phyloP scores from a whole-genome alignment of 1,140 invertebrate genomes.

The Hormaphis cornu region DNA sequence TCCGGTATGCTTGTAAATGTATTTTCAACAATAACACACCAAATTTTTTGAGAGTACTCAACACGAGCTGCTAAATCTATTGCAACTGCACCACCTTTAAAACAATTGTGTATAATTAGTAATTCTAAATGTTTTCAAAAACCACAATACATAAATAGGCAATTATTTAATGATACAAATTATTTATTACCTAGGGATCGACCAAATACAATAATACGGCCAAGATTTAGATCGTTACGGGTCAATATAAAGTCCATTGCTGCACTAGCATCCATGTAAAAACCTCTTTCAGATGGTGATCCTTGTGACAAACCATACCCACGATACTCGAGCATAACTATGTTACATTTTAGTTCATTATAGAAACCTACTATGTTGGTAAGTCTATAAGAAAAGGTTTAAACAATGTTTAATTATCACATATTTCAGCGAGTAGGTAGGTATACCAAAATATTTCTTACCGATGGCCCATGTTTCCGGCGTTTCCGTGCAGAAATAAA shows the following conservation, averaged over 20 bases:
- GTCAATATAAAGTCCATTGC: slow-evolving; percentile 74
- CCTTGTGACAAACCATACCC: slow-evolving; percentile 92
- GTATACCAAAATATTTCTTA: slow-evolving; percentile 41
- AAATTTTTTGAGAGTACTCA: slow-evolving; percentile 63
- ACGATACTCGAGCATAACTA: slow-evolving; percentile 84
- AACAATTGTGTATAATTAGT: slow-evolving; percentile 24
- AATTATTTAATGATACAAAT: no score
- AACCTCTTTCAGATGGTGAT: slow-evolving; percentile 70
- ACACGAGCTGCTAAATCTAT: slow-evolving; percentile 69
- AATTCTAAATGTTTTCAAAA: no score
- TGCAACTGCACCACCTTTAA: slow-evolving; percentile 69
- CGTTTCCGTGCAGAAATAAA: slow-evolving; percentile 90
- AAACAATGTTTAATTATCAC: slow-evolving; percentile 27
- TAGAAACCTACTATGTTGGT: slow-evolving; percentile 70
- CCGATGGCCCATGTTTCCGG: slow-evolving; percentile 91
- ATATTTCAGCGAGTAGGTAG: not conserved
- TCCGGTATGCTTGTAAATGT: slow-evolving; percentile 91
- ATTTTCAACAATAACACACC: slow-evolving; percentile 84
- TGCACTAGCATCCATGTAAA: slow-evolving; percentile 79
- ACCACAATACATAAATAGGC: no score
- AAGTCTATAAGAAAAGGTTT: slow-evolving; percentile 46
- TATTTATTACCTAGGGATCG: slow-evolving; percentile 75
- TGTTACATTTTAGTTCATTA: slow-evolving; percentile 69
- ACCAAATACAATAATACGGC: slow-evolving; percentile 85
- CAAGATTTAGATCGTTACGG: slow-evolving; percentile 70